Base-by-base conservation (phyloP, 2,113 vertebrate species). In the Pelmatolapia mariae region DNA sequence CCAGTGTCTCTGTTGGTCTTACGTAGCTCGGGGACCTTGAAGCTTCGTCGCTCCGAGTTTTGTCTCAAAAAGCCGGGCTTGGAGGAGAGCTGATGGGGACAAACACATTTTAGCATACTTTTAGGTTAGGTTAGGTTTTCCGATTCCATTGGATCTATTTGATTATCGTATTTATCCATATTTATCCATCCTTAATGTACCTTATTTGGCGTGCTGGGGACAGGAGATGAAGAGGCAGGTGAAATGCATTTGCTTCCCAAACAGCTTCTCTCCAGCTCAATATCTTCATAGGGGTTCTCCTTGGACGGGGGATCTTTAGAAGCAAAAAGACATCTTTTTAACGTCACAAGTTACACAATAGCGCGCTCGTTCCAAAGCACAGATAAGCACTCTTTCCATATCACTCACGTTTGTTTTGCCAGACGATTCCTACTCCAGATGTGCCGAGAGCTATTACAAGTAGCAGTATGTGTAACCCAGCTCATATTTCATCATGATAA, bases 251-350 rank as follows among this genome's bases (percentile, higher is more conserved):
- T 99, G 94, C 97, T 98, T 85, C 97, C 97, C 79, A 97, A 89
- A 93, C 97, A 98, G 87, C 96, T 98, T 92, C 97, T 97, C 59
- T 98, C 98, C 86, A 97, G 93, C 93, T 99, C 98, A 4, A 99
- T 98, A 73, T 99, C 99, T 96, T 99, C 99, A 3, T 99, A 99
- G 18, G 98, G 99, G 89, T 99, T 99, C 91, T 99, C 99, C 96
- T 99, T 99, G 15, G 96, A 95, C 26, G 98, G 98, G 5, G 97
- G 97, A 94, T 99, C 99, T 99, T 95, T 12, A 91, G 83, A 80
- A 90, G 86, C 82, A 80, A 68, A 59, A 57, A 47, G 5, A 53
- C 7, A 12, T 12, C 11, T 22, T 54, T 56, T 71, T 16, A 57
- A 2, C n/a, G 24, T 73, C 52, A 85, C 59, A 43, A 31, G 76